Evolutionary conservation across 2,113 vertebrate genomes (phyloP).

Genomic region (Onychorhynchus coronatus): DNA sequence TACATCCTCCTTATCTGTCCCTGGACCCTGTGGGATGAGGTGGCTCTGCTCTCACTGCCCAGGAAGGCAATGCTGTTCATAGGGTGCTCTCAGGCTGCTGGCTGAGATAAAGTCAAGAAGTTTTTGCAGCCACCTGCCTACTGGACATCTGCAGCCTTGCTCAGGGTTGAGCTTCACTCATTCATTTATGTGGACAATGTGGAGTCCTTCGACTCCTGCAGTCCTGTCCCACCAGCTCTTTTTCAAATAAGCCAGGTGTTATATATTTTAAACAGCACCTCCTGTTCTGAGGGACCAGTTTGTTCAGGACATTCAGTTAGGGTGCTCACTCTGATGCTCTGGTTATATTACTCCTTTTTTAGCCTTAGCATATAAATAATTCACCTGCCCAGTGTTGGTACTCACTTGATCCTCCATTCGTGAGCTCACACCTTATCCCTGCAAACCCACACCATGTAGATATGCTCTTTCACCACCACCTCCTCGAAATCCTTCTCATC

Average conservation of each 20-base stretch:
- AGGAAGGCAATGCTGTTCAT: background rate
- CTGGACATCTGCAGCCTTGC: background rate
- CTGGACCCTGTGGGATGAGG: background rate
- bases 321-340: background rate
- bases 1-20: background rate
- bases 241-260: background rate
- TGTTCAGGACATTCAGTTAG: background rate
- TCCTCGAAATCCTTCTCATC: background rate
- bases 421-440: background rate
- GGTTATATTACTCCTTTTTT: background rate
- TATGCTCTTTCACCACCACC: background rate
- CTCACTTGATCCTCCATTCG: background rate
- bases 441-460: no score
- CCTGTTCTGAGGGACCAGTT: background rate
- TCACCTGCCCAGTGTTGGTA: background rate
- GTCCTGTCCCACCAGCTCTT: background rate
- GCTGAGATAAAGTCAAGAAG: background rate
- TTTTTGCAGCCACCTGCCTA: background rate
- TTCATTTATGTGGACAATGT: background rate
- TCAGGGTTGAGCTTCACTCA: background rate
- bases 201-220: background rate
- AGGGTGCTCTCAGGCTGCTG: fast-evolving
- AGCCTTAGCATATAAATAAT: background rate
- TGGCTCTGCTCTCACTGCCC: background rate
- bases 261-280: background rate